Base-by-base conservation (phyloP, 2,888 invertebrate species). In the Antheraea assamensis region DNA sequence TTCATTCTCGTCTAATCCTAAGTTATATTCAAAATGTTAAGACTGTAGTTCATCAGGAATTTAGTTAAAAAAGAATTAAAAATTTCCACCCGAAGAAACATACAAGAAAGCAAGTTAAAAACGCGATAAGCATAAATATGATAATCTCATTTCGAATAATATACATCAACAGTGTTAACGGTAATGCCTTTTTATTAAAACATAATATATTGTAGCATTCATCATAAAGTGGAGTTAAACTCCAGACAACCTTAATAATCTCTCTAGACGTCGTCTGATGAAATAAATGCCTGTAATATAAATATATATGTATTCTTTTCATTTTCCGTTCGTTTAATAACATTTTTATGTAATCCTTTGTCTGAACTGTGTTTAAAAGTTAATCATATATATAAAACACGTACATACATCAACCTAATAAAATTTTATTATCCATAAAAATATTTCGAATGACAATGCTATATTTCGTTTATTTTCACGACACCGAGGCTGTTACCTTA, bases 191-290 rank as follows among this genome's bases (percentile, higher is more conserved):
- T 64, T 64, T 64, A 30, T 17, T 30, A 15, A 30, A 30, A 5
- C 30, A 27, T 64, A 64, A 64, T 64, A 64, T 3, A 64, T 64
- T 64, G 27, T 64, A 64, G 27, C 61, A 30, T 64, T 30, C 17
- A 15, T 30, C 61, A 64, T 30, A 64, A 27, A 15, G 61, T 64
- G 61, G 27, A 64, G 24, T 61, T 61, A 64, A 27, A 3, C 61
- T 64, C 61, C 61, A 64, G 61, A 64, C 61, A 30, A 1, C 17
- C 30, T 64, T 64, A 64, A 64, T 64, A 64, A 55, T 30, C 61
- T 64, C 13, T 17, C 61, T 64, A 27, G 30, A 64, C 61, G 30
- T 30, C 17, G 61, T 64, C 30, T 64, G 30, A 4, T 64, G 3
- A 64, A 64, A 64, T 27, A 64, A 30, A 64, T 17, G 27, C 8